Conservation (phyloP, 1,140 invertebrate genomes). For the Drosophila repleta region DNA sequence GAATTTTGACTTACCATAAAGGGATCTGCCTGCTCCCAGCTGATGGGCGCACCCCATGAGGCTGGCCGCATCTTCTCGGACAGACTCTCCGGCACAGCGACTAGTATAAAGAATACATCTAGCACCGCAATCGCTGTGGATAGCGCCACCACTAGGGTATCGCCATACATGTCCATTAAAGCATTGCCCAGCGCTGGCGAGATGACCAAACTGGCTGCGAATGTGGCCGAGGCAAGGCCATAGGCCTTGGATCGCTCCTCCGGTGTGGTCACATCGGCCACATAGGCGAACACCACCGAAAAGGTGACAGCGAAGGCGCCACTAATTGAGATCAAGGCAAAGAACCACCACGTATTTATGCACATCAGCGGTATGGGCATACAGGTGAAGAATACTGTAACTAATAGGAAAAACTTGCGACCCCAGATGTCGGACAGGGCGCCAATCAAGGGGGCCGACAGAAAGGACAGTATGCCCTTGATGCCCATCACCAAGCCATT, state of each 20-base stretch:
- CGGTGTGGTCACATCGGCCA: constrained; percentile 99
- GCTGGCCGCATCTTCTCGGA: constrained; percentile 95
- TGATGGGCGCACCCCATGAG: constrained; percentile 92
- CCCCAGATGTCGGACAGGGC: constrained; percentile 99
- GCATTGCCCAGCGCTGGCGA: constrained; percentile 98
- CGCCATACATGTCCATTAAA: constrained; percentile 94
- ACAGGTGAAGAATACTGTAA: constrained; percentile 99
- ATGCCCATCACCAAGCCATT: constrained; percentile 99
- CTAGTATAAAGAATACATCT: constrained; percentile 99
- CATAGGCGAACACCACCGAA: constrained; percentile 99
- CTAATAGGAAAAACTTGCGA: constrained; percentile 98
- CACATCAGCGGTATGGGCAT: constrained; percentile 99
- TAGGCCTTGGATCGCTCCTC: constrained; percentile 98
- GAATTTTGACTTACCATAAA: constrained; percentile 89
- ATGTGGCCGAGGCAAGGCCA: constrained; percentile 98
- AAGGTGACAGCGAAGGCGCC: constrained; percentile 99
- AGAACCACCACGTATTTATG: constrained; percentile 99
- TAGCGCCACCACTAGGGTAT: constrained; percentile 97
- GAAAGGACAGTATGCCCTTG: constrained; percentile 98
- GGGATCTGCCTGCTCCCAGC: constrained; percentile 99
- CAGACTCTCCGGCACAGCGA: constrained; percentile 98
- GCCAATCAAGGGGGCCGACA: constrained; percentile 98
- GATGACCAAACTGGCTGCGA: constrained; percentile 98
- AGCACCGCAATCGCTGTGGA: constrained; percentile 97
- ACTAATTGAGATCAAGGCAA: constrained; percentile 99